Conservation (phyloP, 2,797 vertebrate genomes). For the Microctenopoma steveboyesi region DNA sequence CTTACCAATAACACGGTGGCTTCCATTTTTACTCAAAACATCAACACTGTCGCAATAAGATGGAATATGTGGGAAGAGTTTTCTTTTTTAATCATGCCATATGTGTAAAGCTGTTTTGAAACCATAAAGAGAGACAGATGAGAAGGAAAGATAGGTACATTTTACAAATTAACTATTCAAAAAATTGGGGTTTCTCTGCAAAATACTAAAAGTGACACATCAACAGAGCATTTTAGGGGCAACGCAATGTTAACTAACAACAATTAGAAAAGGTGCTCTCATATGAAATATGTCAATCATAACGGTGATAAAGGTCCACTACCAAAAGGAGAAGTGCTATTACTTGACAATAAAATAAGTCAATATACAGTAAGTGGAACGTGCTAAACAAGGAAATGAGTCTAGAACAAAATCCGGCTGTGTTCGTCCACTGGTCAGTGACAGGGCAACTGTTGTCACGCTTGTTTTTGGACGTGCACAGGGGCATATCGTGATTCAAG, state of each 20-base stretch:
- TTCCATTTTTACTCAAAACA: constrained; percentile 10
- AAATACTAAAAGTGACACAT: background rate
- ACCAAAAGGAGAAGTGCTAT: constrained; percentile 15
- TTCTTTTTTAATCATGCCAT: background rate
- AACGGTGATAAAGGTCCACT: constrained; percentile 7
- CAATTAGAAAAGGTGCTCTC: background rate
- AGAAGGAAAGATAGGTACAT: no score
- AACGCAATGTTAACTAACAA: no score
- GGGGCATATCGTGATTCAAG: background rate
- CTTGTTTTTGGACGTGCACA: background rate
- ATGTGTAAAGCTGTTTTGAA: background rate
- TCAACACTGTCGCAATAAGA: background rate
- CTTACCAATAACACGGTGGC: background rate
- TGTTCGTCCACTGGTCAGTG: background rate
- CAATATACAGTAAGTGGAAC: background rate
- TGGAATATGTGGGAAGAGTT: background rate
- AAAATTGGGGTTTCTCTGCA: no score
- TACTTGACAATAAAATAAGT: constrained; percentile 4
- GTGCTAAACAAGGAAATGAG: constrained; percentile 1
- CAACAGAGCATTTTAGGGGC: background rate
- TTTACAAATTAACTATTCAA: no score
- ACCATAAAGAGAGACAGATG: no score
- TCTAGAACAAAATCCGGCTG: constrained; percentile 12
- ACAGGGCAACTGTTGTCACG: background rate
- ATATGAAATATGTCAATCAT: constrained; percentile 12